A percentile compares a stretch with the other conserved stretches of the same genome.
phyloP scores from a whole-genome alignment of 2,888 invertebrate genomes.

The Heliconius hortense region DNA sequence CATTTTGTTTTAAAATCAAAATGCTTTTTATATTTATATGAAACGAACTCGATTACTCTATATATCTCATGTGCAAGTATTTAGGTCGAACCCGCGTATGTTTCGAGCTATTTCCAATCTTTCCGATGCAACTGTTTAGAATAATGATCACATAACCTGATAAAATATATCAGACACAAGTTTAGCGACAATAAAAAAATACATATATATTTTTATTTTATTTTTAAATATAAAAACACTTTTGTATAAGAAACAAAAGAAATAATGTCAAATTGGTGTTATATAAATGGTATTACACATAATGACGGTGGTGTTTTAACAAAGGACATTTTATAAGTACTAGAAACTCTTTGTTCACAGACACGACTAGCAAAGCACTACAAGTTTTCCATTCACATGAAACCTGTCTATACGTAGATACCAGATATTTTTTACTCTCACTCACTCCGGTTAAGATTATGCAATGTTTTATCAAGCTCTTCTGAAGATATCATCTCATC shows the following conservation, averaged over 20 bases:
- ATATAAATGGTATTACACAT: slow-evolving; percentile 13
- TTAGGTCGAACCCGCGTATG: slow-evolving; percentile 63
- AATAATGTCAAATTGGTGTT: neutral
- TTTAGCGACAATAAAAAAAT: neutral
- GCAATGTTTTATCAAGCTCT: neutral
- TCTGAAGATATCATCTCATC: neutral
- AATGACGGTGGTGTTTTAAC: slow-evolving; percentile 24
- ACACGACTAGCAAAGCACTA: slow-evolving; percentile 27
- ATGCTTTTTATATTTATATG: neutral
- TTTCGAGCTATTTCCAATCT: slow-evolving; percentile 70
- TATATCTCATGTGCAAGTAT: slow-evolving; percentile 50
- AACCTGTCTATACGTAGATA: slow-evolving; percentile 22
- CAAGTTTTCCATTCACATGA: slow-evolving; percentile 29
- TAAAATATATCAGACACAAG: slow-evolving; percentile 9
- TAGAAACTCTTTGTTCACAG: slow-evolving; percentile 37
- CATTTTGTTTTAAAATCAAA: neutral
- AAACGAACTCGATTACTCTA: slow-evolving; percentile 7
- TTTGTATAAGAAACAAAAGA: slow-evolving; percentile 16
- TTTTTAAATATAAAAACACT: neutral
- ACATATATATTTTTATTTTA: neutral
- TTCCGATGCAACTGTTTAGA: slow-evolving; percentile 50
- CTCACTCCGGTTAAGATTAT: neutral
- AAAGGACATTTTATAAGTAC: slow-evolving; percentile 33
- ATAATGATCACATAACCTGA: slow-evolving; percentile 23
- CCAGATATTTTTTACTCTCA: slow-evolving; percentile 18